Evolutionary conservation across 2,113 vertebrate genomes (phyloP).

Genomic region (Theropithecus gelada): DNA sequence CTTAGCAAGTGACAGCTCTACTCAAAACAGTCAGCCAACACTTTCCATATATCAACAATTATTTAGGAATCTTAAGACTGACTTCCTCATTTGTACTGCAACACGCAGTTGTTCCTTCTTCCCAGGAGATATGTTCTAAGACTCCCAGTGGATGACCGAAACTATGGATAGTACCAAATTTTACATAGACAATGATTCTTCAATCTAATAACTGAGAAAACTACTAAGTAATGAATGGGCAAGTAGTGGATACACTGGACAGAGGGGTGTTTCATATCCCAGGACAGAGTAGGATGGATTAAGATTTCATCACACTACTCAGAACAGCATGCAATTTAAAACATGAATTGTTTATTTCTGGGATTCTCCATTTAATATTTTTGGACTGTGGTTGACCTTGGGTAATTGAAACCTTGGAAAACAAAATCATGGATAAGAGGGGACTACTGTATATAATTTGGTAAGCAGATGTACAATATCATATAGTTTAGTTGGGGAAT

Average conservation of each 20-base stretch:
- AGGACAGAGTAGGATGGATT: not conserved
- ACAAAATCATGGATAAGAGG: not conserved
- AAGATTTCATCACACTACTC: not conserved
- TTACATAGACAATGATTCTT: not conserved
- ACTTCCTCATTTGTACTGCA: not conserved
- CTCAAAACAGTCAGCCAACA: slow-evolving; percentile 36
- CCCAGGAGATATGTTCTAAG: not conserved
- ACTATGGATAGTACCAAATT: not conserved
- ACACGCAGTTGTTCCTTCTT: not conserved
- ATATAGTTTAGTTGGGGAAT: not conserved
- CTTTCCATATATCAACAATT: slow-evolving; percentile 36
- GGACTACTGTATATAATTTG: not conserved
- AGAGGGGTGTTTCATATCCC: not conserved
- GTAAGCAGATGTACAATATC: not conserved
- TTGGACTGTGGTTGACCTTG: not conserved
- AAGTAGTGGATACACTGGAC: not conserved
- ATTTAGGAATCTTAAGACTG: slow-evolving; percentile 5
- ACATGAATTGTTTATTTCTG: not conserved
- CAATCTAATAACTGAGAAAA: not conserved
- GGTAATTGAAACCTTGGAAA: not conserved
- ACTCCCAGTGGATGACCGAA: not conserved
- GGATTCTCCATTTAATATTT: not conserved
- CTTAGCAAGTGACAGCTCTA: slow-evolving; percentile 18
- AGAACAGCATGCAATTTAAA: not conserved
- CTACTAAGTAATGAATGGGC: not conserved